Evolutionary conservation across 2,888 invertebrate species (phyloP).

Genomic region (Flexamia atlantica): DNA sequence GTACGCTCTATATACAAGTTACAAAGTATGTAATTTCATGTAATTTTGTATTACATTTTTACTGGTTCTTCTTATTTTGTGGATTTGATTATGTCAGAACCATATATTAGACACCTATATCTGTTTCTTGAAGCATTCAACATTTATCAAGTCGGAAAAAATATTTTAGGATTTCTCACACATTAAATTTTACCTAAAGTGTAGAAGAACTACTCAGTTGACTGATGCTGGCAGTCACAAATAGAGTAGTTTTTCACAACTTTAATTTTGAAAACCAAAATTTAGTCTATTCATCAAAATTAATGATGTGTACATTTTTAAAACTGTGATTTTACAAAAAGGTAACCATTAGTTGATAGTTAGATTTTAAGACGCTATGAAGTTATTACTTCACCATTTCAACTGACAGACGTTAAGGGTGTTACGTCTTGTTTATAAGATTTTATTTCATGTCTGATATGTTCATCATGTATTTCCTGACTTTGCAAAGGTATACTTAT

Average conservation of each 20-base stretch:
- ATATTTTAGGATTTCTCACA: not conserved
- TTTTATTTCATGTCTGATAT: too few species aligned
- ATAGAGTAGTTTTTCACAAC: conserved; percentile 1
- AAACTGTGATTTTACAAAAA: too few species aligned
- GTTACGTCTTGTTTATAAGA: too few species aligned
- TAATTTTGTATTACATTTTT: not conserved
- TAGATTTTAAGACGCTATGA: too few species aligned
- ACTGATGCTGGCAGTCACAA: conserved; percentile 37
- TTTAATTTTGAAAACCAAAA: not conserved
- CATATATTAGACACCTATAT: not conserved
- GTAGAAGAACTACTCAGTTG: conserved; percentile 15
- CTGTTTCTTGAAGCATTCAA: conserved; percentile 32
- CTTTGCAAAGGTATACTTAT: too few species aligned
- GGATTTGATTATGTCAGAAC: not conserved
- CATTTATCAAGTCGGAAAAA: conserved; percentile 2
- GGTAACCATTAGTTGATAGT: too few species aligned
- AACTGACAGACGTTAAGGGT: too few species aligned
- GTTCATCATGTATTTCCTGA: too few species aligned
- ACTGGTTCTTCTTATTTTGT: not conserved
- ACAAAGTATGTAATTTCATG: not conserved
- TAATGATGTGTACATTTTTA: too few species aligned
- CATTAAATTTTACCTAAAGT: not conserved
- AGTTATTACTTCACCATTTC: too few species aligned
- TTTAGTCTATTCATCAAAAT: too few species aligned
- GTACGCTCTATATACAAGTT: not conserved